Base-by-base conservation (phyloP, 1,140 invertebrate genomes). In the Camponotus vicinus region DNA sequence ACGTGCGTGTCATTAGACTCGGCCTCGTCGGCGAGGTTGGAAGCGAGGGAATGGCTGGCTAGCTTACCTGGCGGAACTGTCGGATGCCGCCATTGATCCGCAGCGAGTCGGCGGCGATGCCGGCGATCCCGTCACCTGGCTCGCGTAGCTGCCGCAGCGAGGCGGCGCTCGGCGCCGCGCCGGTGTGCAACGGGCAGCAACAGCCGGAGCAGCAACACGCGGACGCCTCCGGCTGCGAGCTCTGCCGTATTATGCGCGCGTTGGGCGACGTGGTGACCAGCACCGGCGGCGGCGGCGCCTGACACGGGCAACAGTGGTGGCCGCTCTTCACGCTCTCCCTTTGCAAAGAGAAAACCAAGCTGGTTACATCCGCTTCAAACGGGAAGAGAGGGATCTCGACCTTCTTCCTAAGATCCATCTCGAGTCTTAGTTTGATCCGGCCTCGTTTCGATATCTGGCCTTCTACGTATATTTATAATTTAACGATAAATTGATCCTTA, bases 21-120 rank as follows among this genome's bases (percentile, higher is more conserved):
- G 80, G 49, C 5, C 13, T 52, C 49, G 49, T 18, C 49, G 49
- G 5, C 1, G 49, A 18, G 49, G 4, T 15, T 52, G 9, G 13
- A 52, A 52, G 9, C 13, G 15, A 49, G 15, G 32, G 13, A 32
- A n/a, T n/a, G 27, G 27, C 27, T 27, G 27, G 61, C 9, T 3
- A 40, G 89, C 95, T 96, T 97, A 98, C 98, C 97, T 99, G 98
- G 95, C 98, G 98, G 95, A 99, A 99, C 91, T 98, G 98, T 90
- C 98, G 96, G 95, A 99, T 98, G 86, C 98, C 99, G 70, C 99
- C 99, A 96, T 99, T 99, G 95, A 99, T 98, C 87, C 99, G 96
- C 90, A 99, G 96, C 49, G 98, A 99, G 95, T 99, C 98, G n/a
- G 98, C 98, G 2, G 98, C 99, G 92, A 99, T 99, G 92, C 98